phyloP scores from a whole-genome alignment of 2,113 vertebrate genomes.

The Microcebus tavaratra region DNA sequence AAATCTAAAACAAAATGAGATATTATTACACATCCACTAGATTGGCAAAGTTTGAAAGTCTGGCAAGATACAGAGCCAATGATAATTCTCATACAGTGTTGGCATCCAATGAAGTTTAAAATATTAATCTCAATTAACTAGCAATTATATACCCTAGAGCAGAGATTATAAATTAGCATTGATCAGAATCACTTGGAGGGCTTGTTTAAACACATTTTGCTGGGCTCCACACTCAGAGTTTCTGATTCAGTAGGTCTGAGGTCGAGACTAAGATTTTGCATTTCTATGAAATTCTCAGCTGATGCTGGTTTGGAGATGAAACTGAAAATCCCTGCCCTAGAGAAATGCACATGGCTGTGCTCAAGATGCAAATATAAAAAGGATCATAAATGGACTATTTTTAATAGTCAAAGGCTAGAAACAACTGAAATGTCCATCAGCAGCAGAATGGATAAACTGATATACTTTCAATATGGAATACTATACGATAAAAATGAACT shows the following conservation, averaged over 20 bases:
- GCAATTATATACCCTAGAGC: neutral
- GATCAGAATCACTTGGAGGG: neutral
- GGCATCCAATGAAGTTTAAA: neutral
- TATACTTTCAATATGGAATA: conserved; percentile 5
- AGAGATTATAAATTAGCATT: neutral
- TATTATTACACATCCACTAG: neutral
- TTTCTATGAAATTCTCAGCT: conserved; percentile 35
- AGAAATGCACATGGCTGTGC: neutral
- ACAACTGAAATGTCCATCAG: neutral
- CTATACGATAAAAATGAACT: neutral
- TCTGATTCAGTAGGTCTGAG: neutral
- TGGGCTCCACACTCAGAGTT: neutral
- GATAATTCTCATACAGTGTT: neutral
- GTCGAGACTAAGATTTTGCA: neutral
- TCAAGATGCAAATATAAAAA: neutral
- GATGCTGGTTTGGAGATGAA: neutral
- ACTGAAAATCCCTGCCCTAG: neutral
- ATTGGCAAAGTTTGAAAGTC: neutral
- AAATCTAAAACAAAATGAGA: conserved; percentile 37
- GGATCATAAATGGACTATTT: neutral
- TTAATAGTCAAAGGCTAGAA: conserved; percentile 15
- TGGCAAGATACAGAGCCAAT: neutral
- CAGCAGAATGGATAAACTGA: neutral
- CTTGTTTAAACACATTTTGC: neutral
- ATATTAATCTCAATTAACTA: neutral